Percentiles rank a stretch among this genome's conserved stretches.
phyloP scores from a whole-genome alignment of 2,113 vertebrate genomes.

The Oplegnathus fasciatus region DNA sequence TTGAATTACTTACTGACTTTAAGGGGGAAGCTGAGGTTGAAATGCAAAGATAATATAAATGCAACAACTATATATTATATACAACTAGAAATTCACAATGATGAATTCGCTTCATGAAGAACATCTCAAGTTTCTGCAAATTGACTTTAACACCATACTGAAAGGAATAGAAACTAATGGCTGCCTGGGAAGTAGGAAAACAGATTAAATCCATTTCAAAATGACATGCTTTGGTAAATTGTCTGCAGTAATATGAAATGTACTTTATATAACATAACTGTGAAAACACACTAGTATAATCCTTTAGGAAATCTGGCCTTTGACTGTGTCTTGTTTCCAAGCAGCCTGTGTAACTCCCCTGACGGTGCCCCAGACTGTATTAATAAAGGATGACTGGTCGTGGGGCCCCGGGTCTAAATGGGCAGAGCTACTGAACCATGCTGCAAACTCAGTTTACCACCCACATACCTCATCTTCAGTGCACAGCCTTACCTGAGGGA shows the following conservation, averaged over 20 bases:
- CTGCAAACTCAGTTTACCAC: slow-evolving; percentile 35
- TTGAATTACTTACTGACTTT: neutral
- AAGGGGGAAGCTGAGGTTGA: neutral
- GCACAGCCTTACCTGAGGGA: slow-evolving; percentile 91
- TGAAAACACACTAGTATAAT: slow-evolving; percentile 7
- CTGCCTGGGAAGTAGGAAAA: neutral
- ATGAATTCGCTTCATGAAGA: neutral
- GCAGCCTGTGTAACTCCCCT: slow-evolving; percentile 67
- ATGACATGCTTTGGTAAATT: neutral
- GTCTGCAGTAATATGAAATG: neutral
- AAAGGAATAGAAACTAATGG: neutral
- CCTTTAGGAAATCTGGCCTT: slow-evolving; percentile 36
- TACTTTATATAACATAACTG: neutral
- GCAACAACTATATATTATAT: neutral
- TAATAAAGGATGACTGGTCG: slow-evolving; percentile 74
- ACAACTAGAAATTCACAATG: neutral
- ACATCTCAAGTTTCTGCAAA: neutral
- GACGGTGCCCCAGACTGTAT: slow-evolving; percentile 70
- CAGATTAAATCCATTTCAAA: neutral
- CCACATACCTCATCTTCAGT: slow-evolving; percentile 36
- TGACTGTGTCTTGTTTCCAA: slow-evolving; percentile 55
- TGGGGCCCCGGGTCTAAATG: slow-evolving; percentile 57
- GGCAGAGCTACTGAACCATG: slow-evolving; percentile 39
- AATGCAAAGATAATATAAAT: neutral
- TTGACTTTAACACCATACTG: neutral